Evolutionary conservation across 1,140 invertebrate genomes (phyloP), one percentile per base, ranked within the genome.

Genomic region (Apis mellifera): DNA sequence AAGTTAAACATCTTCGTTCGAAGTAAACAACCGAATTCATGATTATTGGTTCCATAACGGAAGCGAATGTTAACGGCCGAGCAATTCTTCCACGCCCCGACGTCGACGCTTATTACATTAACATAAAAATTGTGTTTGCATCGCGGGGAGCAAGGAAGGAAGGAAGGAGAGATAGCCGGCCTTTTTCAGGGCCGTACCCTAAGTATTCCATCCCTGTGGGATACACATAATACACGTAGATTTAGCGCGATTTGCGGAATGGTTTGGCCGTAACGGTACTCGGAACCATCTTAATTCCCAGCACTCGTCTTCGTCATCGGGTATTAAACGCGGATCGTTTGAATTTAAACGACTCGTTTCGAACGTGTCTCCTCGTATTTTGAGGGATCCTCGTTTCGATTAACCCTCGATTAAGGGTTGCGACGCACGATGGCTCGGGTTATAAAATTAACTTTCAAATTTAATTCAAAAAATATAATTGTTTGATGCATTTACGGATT

Each of bases 101-200:
- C 19, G 54, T 70, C 60, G 59, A 74, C 70, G 65, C 50, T 83
- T 86, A 83, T 86, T 83, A 79, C 71, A 87, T 87, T 83, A 86
- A 76, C 84, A 87, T 87, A 86, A 86, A 71, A 86, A 86, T 78
- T 55, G 60, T 57, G 42, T 26, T 50, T 57, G 70, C 69, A 21
- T 21, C 59, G 32, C 76, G 65, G 21, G 12, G 21, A 9, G 32
- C 32, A 32, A 32, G 32, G 32, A 32, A 32, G 32, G 32, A 42
- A 42, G 32, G 5, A 42, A 42, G 32, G 32, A 42, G 32, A 9
- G 32, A 70, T n/a, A 32, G 64, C 52, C 54, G 60, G 15, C 59
- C 48, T 19, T n/a, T 12, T 80, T 50, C 21, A 3, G 50, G 21
- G 55, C 69, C 52, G 60, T 32, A 62, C 19, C 57, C 23, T 60